Percentiles rank a stretch among this genome's conserved stretches.
phyloP scores from a whole-genome alignment of 92 coral and sea anemone genomes.

The Zoanthus sociatus region DNA sequence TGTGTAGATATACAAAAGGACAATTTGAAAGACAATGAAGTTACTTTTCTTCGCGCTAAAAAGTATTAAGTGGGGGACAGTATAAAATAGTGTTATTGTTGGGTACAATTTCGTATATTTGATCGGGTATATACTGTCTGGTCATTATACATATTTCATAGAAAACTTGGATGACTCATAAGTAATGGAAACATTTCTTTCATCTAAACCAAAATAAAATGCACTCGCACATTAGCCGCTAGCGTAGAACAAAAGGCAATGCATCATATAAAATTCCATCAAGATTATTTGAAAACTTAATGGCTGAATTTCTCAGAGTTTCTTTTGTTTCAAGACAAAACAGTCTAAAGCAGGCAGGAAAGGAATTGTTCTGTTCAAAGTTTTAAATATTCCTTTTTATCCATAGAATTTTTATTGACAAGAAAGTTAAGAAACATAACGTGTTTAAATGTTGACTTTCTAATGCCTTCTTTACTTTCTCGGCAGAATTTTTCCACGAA shows the following conservation, averaged over 20 bases:
- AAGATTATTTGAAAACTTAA: background rate
- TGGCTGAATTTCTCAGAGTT: constrained; percentile 2
- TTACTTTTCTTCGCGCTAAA: too few species aligned
- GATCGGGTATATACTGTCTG: background rate
- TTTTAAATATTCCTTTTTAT: background rate
- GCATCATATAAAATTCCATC: background rate
- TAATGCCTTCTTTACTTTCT: background rate
- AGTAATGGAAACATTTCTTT: background rate
- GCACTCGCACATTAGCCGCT: background rate
- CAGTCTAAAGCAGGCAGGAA: background rate
- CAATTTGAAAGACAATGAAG: constrained; percentile 17
- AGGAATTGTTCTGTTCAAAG: background rate
- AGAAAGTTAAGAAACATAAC: background rate
- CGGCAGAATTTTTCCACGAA: background rate
- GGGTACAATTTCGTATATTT: background rate
- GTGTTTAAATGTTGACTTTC: background rate
- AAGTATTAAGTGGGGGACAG: background rate
- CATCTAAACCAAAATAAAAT: background rate
- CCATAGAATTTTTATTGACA: background rate
- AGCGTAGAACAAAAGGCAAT: constrained; percentile 11
- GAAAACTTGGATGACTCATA: background rate
- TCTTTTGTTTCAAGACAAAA: constrained; percentile 12
- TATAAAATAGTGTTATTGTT: background rate
- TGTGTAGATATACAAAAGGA: background rate
- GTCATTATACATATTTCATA: background rate